Evolutionary conservation across 2,797 vertebrate species (phyloP).

Genomic region (Anguilla marmorata): DNA sequence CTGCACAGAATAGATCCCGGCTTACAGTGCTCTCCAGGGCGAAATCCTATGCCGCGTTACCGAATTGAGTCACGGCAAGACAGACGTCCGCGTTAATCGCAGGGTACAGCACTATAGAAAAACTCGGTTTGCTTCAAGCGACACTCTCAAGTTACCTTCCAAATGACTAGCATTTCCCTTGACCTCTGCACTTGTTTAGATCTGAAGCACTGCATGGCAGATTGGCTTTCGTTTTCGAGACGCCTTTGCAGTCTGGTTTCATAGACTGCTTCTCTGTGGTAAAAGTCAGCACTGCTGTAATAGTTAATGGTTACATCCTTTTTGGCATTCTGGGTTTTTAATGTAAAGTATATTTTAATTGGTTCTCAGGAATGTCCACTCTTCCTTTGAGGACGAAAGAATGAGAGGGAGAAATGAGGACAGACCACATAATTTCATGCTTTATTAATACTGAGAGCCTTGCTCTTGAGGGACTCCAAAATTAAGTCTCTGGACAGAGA

Average conservation of each 20-base stretch:
- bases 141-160: background rate
- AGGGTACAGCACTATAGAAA: background rate
- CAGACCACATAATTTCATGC: background rate
- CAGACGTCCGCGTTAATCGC: background rate
- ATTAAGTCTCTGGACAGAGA: no score
- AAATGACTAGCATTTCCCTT: background rate
- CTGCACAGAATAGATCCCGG: background rate
- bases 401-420: background rate
- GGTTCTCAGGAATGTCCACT: background rate
- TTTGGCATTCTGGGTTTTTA: background rate
- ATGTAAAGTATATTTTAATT: background rate
- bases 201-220: background rate
- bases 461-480: background rate
- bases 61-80: background rate
- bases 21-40: background rate
- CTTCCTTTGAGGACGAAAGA: background rate
- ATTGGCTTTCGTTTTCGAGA: background rate
- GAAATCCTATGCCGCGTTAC: conserved; percentile 10
- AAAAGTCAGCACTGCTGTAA: background rate
- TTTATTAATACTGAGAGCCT: background rate
- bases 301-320: background rate
- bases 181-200: conserved; percentile 24
- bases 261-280: background rate
- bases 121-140: background rate
- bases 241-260: background rate